phyloP scores from a whole-genome alignment of 2,113 vertebrate genomes.

The Eolophus roseicapilla region DNA sequence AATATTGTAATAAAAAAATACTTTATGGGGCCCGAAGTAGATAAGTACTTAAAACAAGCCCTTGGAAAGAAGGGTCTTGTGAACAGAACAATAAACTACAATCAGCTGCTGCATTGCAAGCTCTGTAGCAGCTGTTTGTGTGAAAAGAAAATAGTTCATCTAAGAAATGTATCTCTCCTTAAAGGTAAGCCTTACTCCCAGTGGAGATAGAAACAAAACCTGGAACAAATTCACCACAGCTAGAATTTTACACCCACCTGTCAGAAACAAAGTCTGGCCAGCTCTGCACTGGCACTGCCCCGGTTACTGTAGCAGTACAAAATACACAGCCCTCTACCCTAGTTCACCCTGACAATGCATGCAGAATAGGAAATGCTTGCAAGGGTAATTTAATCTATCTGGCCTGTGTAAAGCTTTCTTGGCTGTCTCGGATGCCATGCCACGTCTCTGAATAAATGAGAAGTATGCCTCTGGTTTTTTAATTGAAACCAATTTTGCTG shows the following conservation, averaged over 20 bases:
- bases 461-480: background rate
- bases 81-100: background rate
- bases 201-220: background rate
- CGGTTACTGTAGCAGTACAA: background rate
- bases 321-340: background rate
- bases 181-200: background rate
- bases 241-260: background rate
- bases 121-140: background rate
- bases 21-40: background rate
- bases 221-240: background rate
- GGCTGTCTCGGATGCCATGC: background rate
- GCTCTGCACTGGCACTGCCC: background rate
- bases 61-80: background rate
- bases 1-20: background rate
- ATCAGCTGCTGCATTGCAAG: background rate
- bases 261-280: background rate
- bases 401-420: conserved; percentile 8
- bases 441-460: conserved; percentile 19
- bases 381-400: conserved; percentile 46
- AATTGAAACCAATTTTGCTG: background rate
- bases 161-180: background rate
- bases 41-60: background rate
- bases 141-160: background rate
- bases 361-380: background rate
- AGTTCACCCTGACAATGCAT: background rate